phyloP scores from a whole-genome alignment of 1,140 invertebrate species.

The Aphaenogaster ashmeadi region DNA sequence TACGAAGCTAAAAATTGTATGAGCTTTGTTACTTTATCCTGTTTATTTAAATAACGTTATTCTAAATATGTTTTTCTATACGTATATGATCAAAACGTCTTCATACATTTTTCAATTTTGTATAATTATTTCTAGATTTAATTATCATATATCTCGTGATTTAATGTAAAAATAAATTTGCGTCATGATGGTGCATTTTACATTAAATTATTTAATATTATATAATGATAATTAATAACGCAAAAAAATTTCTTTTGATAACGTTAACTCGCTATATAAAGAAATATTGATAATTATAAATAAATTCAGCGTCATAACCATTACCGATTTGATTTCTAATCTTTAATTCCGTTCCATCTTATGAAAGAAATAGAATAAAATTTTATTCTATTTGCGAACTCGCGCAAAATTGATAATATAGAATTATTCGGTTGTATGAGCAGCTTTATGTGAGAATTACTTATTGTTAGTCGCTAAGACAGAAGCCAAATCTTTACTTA shows the following conservation, averaged over 20 bases:
- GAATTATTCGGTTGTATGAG: conserved; percentile 19
- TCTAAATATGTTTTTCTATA: background rate
- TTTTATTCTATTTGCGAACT: background rate
- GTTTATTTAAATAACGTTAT: background rate
- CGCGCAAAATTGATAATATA: background rate
- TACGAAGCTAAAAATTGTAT: background rate
- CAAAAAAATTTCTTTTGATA: background rate
- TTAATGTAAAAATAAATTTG: conserved; percentile 13
- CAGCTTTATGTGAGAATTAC: background rate
- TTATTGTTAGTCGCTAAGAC: background rate
- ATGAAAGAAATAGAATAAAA: background rate
- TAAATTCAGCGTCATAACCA: background rate
- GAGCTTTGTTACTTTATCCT: background rate
- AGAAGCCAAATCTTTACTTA: conserved; percentile 8
- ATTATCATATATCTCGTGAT: background rate
- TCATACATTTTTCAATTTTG: background rate
- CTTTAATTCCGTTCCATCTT: background rate
- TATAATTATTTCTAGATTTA: background rate
- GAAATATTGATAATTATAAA: background rate
- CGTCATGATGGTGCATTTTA: background rate
- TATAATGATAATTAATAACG: conserved; percentile 14
- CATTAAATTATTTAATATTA: background rate
- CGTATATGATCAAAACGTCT: background rate
- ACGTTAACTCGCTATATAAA: background rate
- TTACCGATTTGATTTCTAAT: background rate